Percentiles rank a stretch among this genome's conserved stretches.
These are phyloP conservation scores for Tylochromis polylepis DNA, from an alignment of 2,113 vertebrate species.

Conservation along the genomic window DNA sequence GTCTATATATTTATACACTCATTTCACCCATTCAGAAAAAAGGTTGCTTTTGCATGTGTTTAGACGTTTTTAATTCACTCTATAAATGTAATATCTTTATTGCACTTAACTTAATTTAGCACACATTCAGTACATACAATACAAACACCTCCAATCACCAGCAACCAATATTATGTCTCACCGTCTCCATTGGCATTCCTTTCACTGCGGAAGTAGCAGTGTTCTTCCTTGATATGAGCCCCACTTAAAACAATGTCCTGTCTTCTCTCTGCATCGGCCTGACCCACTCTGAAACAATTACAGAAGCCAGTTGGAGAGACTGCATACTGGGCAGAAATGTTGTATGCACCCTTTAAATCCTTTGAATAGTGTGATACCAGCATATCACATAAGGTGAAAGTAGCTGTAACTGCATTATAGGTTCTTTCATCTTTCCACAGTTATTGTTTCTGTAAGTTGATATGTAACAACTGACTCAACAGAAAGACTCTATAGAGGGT, in stretches of 20 bases:
- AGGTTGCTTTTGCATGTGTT: neutral
- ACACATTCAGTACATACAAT: neutral
- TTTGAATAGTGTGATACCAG: too few species aligned
- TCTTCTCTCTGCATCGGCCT: constrained; percentile 89
- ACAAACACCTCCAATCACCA: neutral
- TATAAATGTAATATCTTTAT: neutral
- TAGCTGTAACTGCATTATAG: neutral
- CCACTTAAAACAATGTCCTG: constrained; percentile 98
- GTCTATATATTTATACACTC: neutral
- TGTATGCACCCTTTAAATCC: neutral
- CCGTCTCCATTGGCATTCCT: constrained; percentile 85
- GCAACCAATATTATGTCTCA: constrained; percentile 49
- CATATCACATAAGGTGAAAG: neutral
- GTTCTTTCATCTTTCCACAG: neutral
- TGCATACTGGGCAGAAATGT: neutral
- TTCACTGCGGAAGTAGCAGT: constrained; percentile 94
- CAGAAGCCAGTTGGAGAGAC: constrained; percentile 31
- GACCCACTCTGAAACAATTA: constrained; percentile 83
- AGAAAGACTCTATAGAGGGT: neutral
- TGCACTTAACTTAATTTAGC: neutral
- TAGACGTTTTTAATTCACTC: neutral
- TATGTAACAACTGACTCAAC: constrained; percentile 19
- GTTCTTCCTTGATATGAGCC: constrained; percentile 95
- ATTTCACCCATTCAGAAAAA: neutral
- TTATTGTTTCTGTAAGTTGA: neutral